Evolutionary conservation across 2,797 vertebrate genomes (phyloP).

Genomic region (Acanthurus tractus): DNA sequence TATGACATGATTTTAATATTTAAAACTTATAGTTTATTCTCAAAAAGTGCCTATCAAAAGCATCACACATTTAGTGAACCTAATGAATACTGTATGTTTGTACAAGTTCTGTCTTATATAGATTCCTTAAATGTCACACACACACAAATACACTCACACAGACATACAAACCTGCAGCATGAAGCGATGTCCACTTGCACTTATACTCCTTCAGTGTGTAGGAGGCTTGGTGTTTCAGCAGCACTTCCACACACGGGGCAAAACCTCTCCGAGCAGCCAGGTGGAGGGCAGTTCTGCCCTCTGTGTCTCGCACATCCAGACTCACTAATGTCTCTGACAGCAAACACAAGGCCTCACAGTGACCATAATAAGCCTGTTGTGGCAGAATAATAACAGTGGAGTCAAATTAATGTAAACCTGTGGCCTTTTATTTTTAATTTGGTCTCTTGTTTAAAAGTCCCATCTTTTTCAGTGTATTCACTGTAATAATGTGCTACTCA

Average conservation of each 20-base stretch:
- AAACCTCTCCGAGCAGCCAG: conserved; percentile 92
- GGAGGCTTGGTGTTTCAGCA: conserved; percentile 93
- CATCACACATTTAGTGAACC: not conserved
- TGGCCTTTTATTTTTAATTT: not conserved
- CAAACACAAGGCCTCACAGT: conserved; percentile 93
- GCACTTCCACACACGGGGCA: conserved; percentile 91
- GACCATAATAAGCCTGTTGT: conserved; percentile 93
- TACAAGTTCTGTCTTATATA: not conserved
- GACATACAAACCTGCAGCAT: conserved; percentile 89
- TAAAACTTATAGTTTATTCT: not conserved
- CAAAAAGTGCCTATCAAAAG: not conserved
- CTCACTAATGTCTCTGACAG: conserved; percentile 95
- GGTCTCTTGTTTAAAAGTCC: not conserved
- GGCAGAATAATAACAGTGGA: not conserved
- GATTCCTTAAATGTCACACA: not conserved
- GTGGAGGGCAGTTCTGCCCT: conserved; percentile 92
- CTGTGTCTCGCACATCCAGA: conserved; percentile 92
- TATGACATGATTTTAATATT: not conserved
- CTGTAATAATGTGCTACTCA: conserved; percentile 83
- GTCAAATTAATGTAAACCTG: not conserved
- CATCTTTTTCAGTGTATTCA: not conserved
- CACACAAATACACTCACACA: too few relatives aligned
- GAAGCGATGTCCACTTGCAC: conserved; percentile 92
- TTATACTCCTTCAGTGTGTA: conserved; percentile 90
- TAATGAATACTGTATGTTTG: not conserved